A percentile compares a stretch with the other conserved stretches of the same genome.
Evolutionary conservation across 2,113 vertebrate genomes (phyloP).

Genomic region (Hucho hucho): DNA sequence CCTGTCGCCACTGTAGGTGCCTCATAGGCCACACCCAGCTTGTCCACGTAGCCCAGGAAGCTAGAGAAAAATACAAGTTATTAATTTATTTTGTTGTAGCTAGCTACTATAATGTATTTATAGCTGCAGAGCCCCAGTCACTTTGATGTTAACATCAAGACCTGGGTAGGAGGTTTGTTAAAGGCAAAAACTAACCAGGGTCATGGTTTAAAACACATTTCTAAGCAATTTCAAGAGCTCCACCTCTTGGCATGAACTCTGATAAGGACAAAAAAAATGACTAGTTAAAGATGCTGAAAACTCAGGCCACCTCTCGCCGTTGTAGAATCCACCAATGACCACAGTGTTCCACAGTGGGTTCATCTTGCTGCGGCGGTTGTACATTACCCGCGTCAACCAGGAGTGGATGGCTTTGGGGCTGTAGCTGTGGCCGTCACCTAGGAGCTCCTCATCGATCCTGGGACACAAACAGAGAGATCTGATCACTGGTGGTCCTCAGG

Average conservation of each 20-base stretch:
- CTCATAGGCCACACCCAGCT: conserved; percentile 94
- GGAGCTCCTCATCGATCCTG: conserved; percentile 92
- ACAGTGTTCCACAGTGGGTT: conserved; percentile 95
- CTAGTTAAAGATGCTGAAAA: not conserved
- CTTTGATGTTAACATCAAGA: too few species aligned
- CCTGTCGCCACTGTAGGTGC: conserved; percentile 88
- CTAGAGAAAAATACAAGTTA: conserved; percentile 58
- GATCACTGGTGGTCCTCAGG: not conserved
- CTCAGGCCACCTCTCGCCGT: conserved; percentile 80
- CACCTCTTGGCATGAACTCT: too few species aligned
- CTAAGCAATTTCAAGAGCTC: too few species aligned
- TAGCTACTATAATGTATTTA: not conserved
- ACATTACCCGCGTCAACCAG: conserved; percentile 94
- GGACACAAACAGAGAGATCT: not conserved
- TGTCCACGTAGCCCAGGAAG: conserved; percentile 96
- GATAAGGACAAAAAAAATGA: too few species aligned
- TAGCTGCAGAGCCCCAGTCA: too few species aligned
- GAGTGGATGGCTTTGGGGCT: conserved; percentile 91
- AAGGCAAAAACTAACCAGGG: too few species aligned
- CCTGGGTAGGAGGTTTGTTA: too few species aligned
- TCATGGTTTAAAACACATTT: too few species aligned
- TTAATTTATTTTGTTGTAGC: not conserved
- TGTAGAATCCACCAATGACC: conserved; percentile 86
- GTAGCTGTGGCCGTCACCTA: conserved; percentile 93
- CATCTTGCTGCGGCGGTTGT: conserved; percentile 92